A percentile compares a stretch with the other conserved stretches of the same genome.
Evolutionary conservation across 1,140 invertebrate species (phyloP).

Genomic region (Parasteatoda tepidariorum): DNA sequence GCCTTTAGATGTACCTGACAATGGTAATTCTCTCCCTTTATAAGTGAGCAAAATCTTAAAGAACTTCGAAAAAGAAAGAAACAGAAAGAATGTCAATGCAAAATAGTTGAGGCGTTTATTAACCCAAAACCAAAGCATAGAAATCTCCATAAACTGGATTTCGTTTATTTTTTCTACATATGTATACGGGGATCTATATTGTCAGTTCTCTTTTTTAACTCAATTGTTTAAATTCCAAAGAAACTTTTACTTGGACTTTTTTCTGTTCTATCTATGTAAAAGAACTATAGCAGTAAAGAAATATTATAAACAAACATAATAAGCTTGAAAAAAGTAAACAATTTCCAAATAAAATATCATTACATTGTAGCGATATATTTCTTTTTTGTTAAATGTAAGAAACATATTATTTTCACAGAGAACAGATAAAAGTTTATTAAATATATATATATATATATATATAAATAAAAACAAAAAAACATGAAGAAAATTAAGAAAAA

Average conservation of each 20-base stretch:
- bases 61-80: constrained; percentile 14
- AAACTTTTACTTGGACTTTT: constrained; percentile 5
- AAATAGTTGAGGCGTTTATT: constrained; percentile 40
- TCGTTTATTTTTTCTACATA: neutral
- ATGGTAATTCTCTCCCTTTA: constrained; percentile 55
- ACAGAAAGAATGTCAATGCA: constrained; percentile 28
- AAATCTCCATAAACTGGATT: constrained; percentile 2
- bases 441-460: too few species aligned
- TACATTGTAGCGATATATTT: too few species aligned
- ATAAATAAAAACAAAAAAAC: too few species aligned
- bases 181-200: neutral
- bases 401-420: too few species aligned
- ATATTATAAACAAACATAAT: too few species aligned
- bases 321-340: too few species aligned
- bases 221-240: constrained; percentile 35
- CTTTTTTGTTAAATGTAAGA: too few species aligned
- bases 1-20: constrained; percentile 22
- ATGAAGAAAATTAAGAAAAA: too few species aligned
- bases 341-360: too few species aligned
- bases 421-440: too few species aligned
- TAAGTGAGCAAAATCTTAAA: constrained; percentile 15
- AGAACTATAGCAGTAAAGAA: too few species aligned
- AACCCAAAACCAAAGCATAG: constrained; percentile 16
- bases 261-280: neutral
- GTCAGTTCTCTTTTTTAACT: constrained; percentile 25